phyloP scores from a whole-genome alignment of 2,888 invertebrate genomes.

The Ormyrus pomaceus region DNA sequence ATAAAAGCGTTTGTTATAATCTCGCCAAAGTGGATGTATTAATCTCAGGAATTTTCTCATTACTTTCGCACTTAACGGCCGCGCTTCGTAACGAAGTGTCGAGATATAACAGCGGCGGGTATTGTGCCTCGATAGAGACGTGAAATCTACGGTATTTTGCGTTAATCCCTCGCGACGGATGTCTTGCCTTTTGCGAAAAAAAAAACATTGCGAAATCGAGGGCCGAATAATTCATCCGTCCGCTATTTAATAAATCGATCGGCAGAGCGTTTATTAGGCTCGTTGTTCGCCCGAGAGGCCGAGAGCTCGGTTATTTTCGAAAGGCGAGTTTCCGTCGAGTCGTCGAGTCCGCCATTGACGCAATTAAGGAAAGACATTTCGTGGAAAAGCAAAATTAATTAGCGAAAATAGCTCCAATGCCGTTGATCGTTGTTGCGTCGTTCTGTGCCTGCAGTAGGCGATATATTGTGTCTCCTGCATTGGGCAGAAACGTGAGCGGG shows the following conservation, averaged over 20 bases:
- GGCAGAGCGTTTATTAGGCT: too few relatives aligned
- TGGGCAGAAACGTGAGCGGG: constrained; percentile 42
- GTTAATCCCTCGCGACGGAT: constrained; percentile 16
- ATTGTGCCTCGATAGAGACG: constrained; percentile 41
- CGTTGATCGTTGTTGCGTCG: constrained; percentile 36
- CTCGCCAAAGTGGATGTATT: constrained; percentile 35
- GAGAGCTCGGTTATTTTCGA: too few relatives aligned
- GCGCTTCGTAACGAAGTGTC: constrained; percentile 11
- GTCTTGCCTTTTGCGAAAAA: neutral
- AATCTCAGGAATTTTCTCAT: constrained; percentile 52
- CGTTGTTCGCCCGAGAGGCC: too few relatives aligned
- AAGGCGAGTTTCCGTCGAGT: too few relatives aligned
- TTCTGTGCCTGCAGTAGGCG: neutral
- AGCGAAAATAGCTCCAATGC: constrained; percentile 23
- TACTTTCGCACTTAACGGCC: constrained; percentile 30
- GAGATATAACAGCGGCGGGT: constrained; percentile 9
- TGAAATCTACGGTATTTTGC: constrained; percentile 35
- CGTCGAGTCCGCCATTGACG: too few relatives aligned
- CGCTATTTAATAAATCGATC: too few relatives aligned
- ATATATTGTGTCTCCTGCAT: constrained; percentile 17
- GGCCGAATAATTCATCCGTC: too few relatives aligned
- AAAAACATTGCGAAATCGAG: constrained; percentile 15
- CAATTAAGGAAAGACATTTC: too few relatives aligned
- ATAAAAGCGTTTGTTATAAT: constrained; percentile 43
- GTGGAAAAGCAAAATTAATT: constrained; percentile 10